Evolutionary conservation across 2,888 invertebrate genomes (phyloP).

Genomic region (Creontiades dilutus): DNA sequence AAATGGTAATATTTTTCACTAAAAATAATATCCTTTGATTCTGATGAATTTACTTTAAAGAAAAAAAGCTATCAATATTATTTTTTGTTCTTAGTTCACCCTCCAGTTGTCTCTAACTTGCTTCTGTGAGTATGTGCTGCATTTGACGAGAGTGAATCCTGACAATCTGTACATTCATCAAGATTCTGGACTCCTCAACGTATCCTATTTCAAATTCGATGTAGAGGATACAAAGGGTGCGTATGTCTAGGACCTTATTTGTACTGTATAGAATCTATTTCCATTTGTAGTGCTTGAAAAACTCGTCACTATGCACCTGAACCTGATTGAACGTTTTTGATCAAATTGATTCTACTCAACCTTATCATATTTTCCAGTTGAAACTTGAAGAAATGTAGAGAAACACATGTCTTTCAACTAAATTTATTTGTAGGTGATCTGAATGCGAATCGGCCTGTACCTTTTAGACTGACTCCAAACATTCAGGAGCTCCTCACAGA

Average conservation of each 20-base stretch:
- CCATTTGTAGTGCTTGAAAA: too few relatives aligned
- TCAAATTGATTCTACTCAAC: too few relatives aligned
- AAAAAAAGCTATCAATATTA: too few relatives aligned
- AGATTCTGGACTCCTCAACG: slow-evolving; percentile 96
- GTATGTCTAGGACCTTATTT: not conserved
- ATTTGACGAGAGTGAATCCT: slow-evolving; percentile 94
- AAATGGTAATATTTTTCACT: slow-evolving; percentile 84
- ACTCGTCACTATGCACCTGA: too few relatives aligned
- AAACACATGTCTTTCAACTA: not conserved
- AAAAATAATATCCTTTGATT: not conserved
- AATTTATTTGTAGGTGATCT: slow-evolving; percentile 85
- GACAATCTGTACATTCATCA: slow-evolving; percentile 99
- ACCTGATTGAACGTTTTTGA: too few relatives aligned
- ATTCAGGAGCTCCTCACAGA: slow-evolving; percentile 93
- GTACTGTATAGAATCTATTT: too few relatives aligned
- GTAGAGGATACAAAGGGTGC: slow-evolving; percentile 93
- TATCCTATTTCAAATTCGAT: slow-evolving; percentile 97
- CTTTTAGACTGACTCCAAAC: slow-evolving; percentile 97
- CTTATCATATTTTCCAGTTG: too few relatives aligned
- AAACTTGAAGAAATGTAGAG: too few relatives aligned
- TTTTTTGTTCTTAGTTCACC: slow-evolving; percentile 84
- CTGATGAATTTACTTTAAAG: not conserved
- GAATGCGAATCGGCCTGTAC: slow-evolving; percentile 94
- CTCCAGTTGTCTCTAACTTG: slow-evolving; percentile 92
- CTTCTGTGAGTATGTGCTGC: slow-evolving; percentile 95